phyloP scores from a whole-genome alignment of 2,797 vertebrate species.

The Acanthiza pusilla region DNA sequence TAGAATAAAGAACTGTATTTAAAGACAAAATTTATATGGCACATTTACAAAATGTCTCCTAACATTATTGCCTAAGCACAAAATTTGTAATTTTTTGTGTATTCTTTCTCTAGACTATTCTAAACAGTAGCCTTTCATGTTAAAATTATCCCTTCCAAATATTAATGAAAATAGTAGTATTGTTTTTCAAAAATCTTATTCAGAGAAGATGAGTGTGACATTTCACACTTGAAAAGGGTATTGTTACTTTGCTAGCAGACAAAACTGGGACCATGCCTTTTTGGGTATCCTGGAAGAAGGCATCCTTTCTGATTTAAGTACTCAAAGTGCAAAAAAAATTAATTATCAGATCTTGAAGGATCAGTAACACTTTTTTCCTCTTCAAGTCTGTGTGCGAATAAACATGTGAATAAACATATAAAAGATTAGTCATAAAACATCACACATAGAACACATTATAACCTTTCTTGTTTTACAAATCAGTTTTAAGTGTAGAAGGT shows the following conservation, averaged over 20 bases:
- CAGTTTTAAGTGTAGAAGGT: background rate
- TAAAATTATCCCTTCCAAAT: background rate
- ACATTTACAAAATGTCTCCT: background rate
- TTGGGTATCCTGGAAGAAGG: background rate
- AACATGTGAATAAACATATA: background rate
- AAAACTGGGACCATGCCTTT: background rate
- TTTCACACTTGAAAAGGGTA: background rate
- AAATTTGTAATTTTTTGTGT: fast-evolving
- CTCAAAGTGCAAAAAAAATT: background rate
- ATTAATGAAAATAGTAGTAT: background rate
- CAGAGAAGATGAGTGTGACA: background rate
- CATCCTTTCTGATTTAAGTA: background rate
- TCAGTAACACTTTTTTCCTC: background rate
- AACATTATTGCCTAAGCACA: background rate
- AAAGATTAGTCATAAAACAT: background rate
- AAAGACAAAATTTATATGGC: background rate
- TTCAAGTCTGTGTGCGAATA: background rate
- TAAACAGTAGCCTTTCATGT: background rate
- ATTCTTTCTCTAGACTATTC: background rate
- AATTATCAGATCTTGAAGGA: background rate
- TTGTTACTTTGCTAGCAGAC: background rate
- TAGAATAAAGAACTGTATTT: background rate
- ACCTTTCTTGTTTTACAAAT: background rate
- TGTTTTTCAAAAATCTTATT: background rate
- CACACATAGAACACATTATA: background rate